Evolutionary conservation across 2,888 invertebrate genomes (phyloP).

Genomic region (Cephus nigrinus): DNA sequence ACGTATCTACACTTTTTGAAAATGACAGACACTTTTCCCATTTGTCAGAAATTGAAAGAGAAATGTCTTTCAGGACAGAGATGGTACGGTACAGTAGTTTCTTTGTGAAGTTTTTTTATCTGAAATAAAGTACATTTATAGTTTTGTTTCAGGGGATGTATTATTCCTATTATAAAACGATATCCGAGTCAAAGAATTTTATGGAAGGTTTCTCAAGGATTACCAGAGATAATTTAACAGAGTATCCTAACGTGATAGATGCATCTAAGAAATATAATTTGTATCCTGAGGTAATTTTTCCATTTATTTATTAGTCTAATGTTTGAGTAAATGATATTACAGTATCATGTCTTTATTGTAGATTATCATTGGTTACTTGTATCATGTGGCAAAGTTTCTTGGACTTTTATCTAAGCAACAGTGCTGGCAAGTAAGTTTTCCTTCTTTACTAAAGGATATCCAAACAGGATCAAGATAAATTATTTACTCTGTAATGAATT

Average conservation of each 20-base stretch:
- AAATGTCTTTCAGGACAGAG: constrained; percentile 87
- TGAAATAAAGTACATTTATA: constrained; percentile 3
- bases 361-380: constrained; percentile 67
- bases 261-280: constrained; percentile 85
- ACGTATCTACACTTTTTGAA: constrained; percentile 82
- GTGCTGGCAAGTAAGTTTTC: constrained; percentile 64
- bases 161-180: constrained; percentile 87
- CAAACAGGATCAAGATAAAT: neutral
- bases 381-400: constrained; percentile 66
- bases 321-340: neutral
- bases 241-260: constrained; percentile 85
- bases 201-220: constrained; percentile 73
- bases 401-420: constrained; percentile 47
- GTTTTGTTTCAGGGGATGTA: constrained; percentile 76
- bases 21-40: constrained; percentile 86
- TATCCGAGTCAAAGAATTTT: constrained; percentile 76
- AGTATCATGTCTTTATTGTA: constrained; percentile 33
- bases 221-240: constrained; percentile 80
- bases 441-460: neutral
- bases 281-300: constrained; percentile 79
- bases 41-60: constrained; percentile 84
- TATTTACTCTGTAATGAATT: constrained; percentile 39
- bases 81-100: constrained; percentile 70
- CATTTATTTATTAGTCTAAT: constrained; percentile 17
- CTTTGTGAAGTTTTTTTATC: constrained; percentile 14